Conservation (phyloP, 2,888 invertebrate genomes). For the Nemoura dubitans region DNA sequence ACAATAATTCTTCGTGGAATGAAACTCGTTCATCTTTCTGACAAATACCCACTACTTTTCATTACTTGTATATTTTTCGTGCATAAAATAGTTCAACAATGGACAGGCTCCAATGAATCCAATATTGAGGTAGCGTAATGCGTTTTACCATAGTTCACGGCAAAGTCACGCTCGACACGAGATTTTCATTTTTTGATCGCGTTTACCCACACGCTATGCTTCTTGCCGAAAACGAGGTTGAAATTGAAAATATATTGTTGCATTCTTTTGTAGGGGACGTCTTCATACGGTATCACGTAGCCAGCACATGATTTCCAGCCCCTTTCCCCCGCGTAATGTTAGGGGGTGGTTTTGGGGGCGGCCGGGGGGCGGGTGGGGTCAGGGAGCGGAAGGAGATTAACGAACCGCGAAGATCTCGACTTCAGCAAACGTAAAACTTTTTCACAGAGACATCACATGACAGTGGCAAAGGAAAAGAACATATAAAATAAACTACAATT, state of each 20-base stretch:
- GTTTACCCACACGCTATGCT: constrained; percentile 2
- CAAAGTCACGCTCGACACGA: not conserved
- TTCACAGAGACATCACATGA: constrained; percentile 31
- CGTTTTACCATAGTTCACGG: not conserved
- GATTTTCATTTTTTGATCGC: not conserved
- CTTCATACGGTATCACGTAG: constrained; percentile 7
- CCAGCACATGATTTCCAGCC: not conserved
- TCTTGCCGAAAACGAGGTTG: not conserved
- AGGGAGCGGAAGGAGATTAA: constrained; percentile 36
- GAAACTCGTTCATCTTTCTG: not conserved
- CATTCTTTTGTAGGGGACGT: constrained; percentile 12
- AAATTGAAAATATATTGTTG: constrained; percentile 5
- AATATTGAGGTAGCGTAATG: not conserved
- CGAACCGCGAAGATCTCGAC: constrained; percentile 36
- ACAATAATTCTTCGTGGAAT: not conserved
- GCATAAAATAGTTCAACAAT: not conserved
- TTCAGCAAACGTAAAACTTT: constrained; percentile 37
- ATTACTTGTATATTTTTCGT: not conserved
- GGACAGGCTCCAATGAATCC: not conserved
- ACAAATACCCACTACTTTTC: not conserved
- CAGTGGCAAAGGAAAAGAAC: constrained; percentile 33
- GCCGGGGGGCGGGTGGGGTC: not conserved
- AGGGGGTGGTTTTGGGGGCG: constrained; percentile 14
- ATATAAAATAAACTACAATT: constrained; percentile 37
- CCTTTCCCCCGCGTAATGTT: constrained; percentile 9